Base-by-base conservation (phyloP, 2,113 vertebrate genomes). In the Calidris pygmaea region DNA sequence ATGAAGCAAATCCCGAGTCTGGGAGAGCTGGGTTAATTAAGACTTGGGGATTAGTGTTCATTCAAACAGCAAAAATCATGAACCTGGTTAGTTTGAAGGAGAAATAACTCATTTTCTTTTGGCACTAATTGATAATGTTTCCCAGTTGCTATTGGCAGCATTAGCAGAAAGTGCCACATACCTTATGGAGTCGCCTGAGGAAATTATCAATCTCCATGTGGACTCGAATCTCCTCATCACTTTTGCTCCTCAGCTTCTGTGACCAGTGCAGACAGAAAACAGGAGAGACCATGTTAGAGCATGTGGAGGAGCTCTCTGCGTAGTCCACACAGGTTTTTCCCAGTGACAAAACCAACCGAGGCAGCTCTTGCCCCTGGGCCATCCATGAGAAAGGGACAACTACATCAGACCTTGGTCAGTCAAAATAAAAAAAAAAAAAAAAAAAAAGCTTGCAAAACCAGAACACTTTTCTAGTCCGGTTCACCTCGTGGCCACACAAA, bases 151-250 rank as follows among this genome's bases (percentile, higher is more conserved):
- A 3, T 60, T 45, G 81, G 22, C 90, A 87, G 47, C 66, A 39
- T n/a, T 60, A 76, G 78, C 63, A 97, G 62, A 87, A 39, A 85
- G 58, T 90, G 26, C 66, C 52, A 97, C 96, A 12, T 59, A 99
- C 99, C 94, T 95, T 91, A 39, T 98, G 97, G 15, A 98, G 87
- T n/a, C 96, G 95, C 35, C 60, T 98, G 56, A 99, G 98, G 94
- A 99, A 99, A 16, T 85, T 85, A 90, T 98, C 98, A 22, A 95
- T 98, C 83, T 98, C 97, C 4, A 1, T 17, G 39, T 99, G 98
- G 83, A 97, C 86, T 45, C 97, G 94, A 78, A 90, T 95, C 97
- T 99, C 98, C 53, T 98, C 97, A 9, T 98, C 98, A 1, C 72
- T 97, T 96, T 96, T 98, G 53, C 80, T 89, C 78, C 96, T 96